These are phyloP conservation scores for Platalea minor DNA, from an alignment of 2,797 vertebrate genomes.

Conservation along the genomic window DNA sequence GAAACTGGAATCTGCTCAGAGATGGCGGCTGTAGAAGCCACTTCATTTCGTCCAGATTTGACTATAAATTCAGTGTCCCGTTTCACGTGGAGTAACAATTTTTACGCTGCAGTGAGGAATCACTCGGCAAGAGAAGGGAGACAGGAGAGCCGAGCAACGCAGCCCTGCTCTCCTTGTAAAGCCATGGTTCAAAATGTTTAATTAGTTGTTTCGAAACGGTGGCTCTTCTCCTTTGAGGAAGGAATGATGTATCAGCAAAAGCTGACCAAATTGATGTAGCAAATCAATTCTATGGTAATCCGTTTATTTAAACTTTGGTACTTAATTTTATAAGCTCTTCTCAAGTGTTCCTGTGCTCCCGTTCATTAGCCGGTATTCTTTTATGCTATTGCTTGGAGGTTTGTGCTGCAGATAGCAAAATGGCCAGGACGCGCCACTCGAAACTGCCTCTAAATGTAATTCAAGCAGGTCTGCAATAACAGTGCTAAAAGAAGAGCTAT, in stretches of 20 bases:
- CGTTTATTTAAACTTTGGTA: conserved; percentile 61
- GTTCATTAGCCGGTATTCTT: conserved; percentile 41
- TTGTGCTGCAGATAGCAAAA: conserved; percentile 51
- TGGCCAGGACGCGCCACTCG: conserved; percentile 20
- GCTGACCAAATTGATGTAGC: conserved; percentile 42
- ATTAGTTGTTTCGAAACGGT: conserved; percentile 42
- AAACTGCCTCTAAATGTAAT: conserved; percentile 61
- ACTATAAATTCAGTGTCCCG: background rate
- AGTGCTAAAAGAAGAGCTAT: conserved; percentile 67
- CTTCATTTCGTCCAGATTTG: background rate
- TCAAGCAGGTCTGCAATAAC: conserved; percentile 61
- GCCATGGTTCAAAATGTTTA: conserved; percentile 39
- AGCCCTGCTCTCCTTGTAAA: background rate
- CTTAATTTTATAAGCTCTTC: conserved; percentile 61
- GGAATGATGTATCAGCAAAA: conserved; percentile 57
- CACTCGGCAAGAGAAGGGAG: background rate
- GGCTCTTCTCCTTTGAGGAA: conserved; percentile 11
- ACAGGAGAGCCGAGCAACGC: background rate
- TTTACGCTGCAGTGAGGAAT: background rate
- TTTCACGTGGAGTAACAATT: background rate
- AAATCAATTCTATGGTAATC: conserved; percentile 54
- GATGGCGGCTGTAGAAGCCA: background rate
- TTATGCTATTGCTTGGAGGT: background rate
- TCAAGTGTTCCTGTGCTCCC: background rate
- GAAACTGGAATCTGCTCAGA: background rate